Evolutionary conservation across 1,140 invertebrate genomes (phyloP), one percentile per base, ranked within the genome.

Genomic region (Leptinotarsa lineolata): DNA sequence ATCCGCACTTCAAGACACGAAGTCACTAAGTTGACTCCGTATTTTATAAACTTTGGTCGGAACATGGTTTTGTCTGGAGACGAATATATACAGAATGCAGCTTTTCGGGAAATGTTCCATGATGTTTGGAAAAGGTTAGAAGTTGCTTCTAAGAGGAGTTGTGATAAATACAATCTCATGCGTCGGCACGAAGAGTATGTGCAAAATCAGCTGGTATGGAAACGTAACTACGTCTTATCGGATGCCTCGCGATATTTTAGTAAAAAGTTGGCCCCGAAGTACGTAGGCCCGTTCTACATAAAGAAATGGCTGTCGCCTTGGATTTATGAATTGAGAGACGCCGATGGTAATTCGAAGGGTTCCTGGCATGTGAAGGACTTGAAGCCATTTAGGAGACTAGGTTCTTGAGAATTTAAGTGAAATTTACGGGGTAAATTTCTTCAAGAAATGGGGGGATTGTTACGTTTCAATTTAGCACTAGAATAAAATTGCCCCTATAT

Each of bases 11-110:
- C 71, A 12, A 22, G n/a, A 20, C 68, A 72, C 44, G 76, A 76
- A 69, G 48, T 48, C 21, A 78, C 74, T 4, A 45, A 76, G 21
- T 76, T 72, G 22, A 79, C 82, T 1, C 82, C 83, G 4, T 73
- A 73, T 65, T 74, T 76, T 45, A 18, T 74, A 15, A 68, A 39
- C 22, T 78, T 76, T 71, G 74, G 72, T 54, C 39, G 45, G 16
- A 44, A 68, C 5, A 24, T 24, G 24, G 5, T 24, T 22, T 24
- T 24, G 24, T 24, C 24, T 24, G 24, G 24, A 24, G 5, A 24
- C 0, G 24, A 24, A 24, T 24, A 24, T 24, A 24, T 24, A 24
- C 24, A 24, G 24, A 24, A 24, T 6, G 5, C 5, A 24, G 24
- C 22, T 24, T 24, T 24, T 22, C 54, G 15, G 6, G 4, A 64